A percentile compares a stretch with the other conserved stretches of the same genome.
These are phyloP conservation scores for Bombylius major DNA, from an alignment of 2,888 invertebrate species.

Conservation along the genomic window DNA sequence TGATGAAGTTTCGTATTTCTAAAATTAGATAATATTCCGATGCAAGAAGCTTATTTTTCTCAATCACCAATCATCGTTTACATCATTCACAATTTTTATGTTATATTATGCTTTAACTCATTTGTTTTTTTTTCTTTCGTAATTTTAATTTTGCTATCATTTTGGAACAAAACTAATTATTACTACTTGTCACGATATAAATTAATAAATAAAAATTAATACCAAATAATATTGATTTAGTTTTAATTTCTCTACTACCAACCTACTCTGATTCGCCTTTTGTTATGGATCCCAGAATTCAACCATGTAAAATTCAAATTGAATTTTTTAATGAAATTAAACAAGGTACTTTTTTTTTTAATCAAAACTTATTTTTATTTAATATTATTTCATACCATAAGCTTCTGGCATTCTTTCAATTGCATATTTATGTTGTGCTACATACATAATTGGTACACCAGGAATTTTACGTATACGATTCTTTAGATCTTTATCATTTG, in stretches of 20 bases:
- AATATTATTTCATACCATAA: conserved; percentile 60
- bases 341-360: no score
- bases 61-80: no score
- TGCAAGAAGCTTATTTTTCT: no score
- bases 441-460: conserved; percentile 98
- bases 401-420: conserved; percentile 99
- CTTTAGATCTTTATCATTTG: conserved; percentile 95
- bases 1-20: background rate
- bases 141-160: background rate
- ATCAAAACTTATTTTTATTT: background rate
- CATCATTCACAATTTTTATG: no score
- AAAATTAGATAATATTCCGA: no score
- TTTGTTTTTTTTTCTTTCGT: background rate
- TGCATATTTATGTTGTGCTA: conserved; percentile 81
- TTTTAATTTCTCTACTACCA: no score
- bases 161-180: background rate
- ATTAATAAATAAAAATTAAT: no score
- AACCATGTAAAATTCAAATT: background rate
- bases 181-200: background rate
- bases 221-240: background rate
- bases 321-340: background rate
- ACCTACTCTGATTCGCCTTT: no score
- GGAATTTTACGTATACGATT: conserved; percentile 92
- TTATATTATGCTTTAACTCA: no score
- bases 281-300: no score